These are phyloP conservation scores for Ramazzottius varieornatus DNA, from an alignment of 2,888 invertebrate genomes.

Conservation along the genomic window DNA sequence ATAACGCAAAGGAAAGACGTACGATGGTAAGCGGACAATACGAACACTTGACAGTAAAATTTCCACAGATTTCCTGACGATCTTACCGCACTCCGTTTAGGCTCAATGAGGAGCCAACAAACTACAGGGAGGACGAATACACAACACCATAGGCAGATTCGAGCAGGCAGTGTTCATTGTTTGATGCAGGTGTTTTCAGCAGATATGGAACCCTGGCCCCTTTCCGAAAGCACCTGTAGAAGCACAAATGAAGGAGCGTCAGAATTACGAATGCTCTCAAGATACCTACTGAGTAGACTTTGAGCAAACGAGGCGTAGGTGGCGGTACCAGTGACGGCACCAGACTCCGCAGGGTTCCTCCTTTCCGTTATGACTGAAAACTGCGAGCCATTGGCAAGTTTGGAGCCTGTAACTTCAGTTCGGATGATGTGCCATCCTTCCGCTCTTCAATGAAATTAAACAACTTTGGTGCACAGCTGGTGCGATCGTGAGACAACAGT, in stretches of 20 bases:
- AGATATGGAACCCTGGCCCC: constrained; percentile 6
- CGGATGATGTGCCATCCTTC: constrained; percentile 29
- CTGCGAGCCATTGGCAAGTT: constrained; percentile 11
- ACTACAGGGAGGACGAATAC: too few relatives aligned
- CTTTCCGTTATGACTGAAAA: constrained; percentile 22
- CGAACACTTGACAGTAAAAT: too few relatives aligned
- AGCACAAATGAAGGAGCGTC: not conserved
- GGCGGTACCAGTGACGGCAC: constrained; percentile 28
- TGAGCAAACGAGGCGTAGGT: constrained; percentile 28
- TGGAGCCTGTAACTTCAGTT: constrained; percentile 24
- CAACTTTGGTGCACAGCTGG: not conserved
- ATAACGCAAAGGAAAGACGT: too few relatives aligned
- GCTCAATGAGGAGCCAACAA: too few relatives aligned
- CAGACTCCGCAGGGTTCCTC: constrained; percentile 27
- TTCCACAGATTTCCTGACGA: too few relatives aligned
- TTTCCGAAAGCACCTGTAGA: constrained; percentile 4
- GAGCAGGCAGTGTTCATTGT: too few relatives aligned
- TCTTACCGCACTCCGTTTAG: too few relatives aligned
- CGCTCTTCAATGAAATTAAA: constrained; percentile 17
- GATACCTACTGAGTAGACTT: constrained; percentile 22
- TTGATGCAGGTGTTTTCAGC: too few relatives aligned
- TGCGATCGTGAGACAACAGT: too few relatives aligned
- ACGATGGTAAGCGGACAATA: too few relatives aligned
- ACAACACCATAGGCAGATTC: too few relatives aligned
- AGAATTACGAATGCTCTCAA: too few relatives aligned